Percentiles rank a stretch among this genome's conserved stretches.
phyloP scores from a whole-genome alignment of 35 echinoderm and acorn worm genomes.

The Nesometra sesokonis region DNA sequence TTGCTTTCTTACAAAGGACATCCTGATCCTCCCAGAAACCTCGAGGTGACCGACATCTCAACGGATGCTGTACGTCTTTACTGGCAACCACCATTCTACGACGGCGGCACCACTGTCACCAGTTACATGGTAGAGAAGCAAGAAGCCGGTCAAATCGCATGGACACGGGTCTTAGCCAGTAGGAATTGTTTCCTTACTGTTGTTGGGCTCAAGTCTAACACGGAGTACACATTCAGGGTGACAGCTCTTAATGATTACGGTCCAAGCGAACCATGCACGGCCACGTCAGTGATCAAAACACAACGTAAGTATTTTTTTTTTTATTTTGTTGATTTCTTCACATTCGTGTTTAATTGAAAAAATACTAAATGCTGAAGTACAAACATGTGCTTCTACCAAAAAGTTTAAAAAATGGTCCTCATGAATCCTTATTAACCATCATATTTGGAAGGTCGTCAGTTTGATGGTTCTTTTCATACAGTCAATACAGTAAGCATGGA shows the following conservation, averaged over 20 bases:
- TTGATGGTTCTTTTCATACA: no score
- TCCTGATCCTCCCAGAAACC: slow-evolving; percentile 80
- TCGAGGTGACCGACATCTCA: slow-evolving; percentile 66
- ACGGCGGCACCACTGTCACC: slow-evolving; percentile 71
- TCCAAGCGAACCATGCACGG: slow-evolving; percentile 56
- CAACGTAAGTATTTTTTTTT: slow-evolving; percentile 84
- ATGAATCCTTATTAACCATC: no score
- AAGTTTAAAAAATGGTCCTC: no score
- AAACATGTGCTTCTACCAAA: no score
- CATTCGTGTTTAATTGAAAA: no score
- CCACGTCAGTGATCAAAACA: slow-evolving; percentile 31
- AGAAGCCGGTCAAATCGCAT: slow-evolving; percentile 28
- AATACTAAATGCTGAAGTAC: no score
- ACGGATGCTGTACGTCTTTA: slow-evolving; percentile 75
- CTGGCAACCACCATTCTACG: slow-evolving; percentile 77
- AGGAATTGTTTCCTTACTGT: slow-evolving; percentile 68
- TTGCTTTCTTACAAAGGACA: slow-evolving; percentile 34
- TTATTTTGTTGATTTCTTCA: no score
- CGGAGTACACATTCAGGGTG: slow-evolving; percentile 84
- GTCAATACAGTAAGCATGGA: no score
- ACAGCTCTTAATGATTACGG: slow-evolving; percentile 77
- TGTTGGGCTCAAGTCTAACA: slow-evolving; percentile 60
- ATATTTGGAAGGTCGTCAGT: no score
- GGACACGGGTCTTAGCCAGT: slow-evolving; percentile 64
- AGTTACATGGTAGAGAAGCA: slow-evolving; percentile 84